Evolutionary conservation across 2,113 vertebrate genomes (phyloP).

Genomic region (Cariama cristata): DNA sequence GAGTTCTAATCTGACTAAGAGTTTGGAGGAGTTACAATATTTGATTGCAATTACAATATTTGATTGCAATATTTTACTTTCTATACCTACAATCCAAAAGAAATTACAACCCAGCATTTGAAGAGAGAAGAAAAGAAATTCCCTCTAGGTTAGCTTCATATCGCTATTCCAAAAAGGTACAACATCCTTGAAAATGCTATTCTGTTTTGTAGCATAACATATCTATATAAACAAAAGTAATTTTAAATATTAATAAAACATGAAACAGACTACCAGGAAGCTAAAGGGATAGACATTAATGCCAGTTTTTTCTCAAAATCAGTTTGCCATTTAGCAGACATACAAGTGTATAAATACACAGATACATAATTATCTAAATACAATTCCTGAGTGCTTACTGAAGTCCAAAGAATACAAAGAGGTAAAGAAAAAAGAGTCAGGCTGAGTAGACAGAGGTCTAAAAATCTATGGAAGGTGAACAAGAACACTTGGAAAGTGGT

Average conservation of each 20-base stretch:
- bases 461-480: neutral
- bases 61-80: neutral
- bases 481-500: neutral
- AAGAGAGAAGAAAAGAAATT: neutral
- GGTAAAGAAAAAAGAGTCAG: neutral
- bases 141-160: neutral
- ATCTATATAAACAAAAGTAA: neutral
- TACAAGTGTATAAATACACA: neutral
- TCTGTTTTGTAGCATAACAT: neutral
- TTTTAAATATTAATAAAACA: neutral
- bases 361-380: neutral
- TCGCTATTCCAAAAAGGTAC: neutral
- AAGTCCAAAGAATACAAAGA: neutral
- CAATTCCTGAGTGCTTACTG: neutral
- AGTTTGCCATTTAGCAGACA: neutral
- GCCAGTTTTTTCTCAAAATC: neutral
- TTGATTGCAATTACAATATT: neutral
- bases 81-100: neutral
- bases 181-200: neutral
- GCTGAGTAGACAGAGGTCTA: neutral
- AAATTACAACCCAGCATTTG: neutral
- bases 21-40: neutral
- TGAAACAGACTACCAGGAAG: neutral
- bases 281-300: accelerated
- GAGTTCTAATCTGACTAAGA: neutral